A percentile compares a stretch with the other conserved stretches of the same genome.
Conservation (phyloP, 2,888 invertebrate species). For the Ornithoptera alexandrae region DNA sequence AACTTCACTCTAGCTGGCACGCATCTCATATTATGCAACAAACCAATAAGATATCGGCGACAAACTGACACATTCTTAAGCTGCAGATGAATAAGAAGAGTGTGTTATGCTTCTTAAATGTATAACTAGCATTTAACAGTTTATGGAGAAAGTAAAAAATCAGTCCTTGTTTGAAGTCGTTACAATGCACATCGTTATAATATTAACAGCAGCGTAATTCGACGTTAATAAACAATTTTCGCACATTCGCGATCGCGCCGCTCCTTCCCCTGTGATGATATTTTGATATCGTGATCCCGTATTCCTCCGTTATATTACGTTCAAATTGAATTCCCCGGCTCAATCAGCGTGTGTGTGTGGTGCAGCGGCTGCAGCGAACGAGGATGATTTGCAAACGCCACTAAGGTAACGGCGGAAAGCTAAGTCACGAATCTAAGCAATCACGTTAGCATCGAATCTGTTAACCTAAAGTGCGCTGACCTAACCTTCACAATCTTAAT, state of each 20-base stretch:
- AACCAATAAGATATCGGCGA: no score
- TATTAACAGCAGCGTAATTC: slow-evolving; percentile 20
- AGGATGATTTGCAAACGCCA: slow-evolving; percentile 24
- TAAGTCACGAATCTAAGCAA: not conserved
- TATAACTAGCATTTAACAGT: no score
- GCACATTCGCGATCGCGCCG: slow-evolving; percentile 26
- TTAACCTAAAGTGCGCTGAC: not conserved
- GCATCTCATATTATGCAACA: no score
- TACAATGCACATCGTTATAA: not conserved
- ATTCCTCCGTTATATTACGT: slow-evolving; percentile 34
- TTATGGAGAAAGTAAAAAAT: not conserved
- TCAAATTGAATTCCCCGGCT: slow-evolving; percentile 39
- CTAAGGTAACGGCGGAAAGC: slow-evolving; percentile 1
- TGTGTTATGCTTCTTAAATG: no score
- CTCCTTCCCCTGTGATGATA: slow-evolving; percentile 27
- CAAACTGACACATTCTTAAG: no score
- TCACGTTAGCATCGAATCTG: not conserved
- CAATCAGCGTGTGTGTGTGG: slow-evolving; percentile 30
- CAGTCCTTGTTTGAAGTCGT: not conserved
- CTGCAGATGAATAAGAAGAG: no score
- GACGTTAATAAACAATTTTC: slow-evolving; percentile 24
- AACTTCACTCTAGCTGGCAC: no score
- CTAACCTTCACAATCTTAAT: not conserved
- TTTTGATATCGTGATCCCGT: slow-evolving; percentile 32
- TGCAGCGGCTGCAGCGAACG: slow-evolving; percentile 24